Evolutionary conservation across 1,140 invertebrate species (phyloP).

Genomic region (Mactra quadrangularis): DNA sequence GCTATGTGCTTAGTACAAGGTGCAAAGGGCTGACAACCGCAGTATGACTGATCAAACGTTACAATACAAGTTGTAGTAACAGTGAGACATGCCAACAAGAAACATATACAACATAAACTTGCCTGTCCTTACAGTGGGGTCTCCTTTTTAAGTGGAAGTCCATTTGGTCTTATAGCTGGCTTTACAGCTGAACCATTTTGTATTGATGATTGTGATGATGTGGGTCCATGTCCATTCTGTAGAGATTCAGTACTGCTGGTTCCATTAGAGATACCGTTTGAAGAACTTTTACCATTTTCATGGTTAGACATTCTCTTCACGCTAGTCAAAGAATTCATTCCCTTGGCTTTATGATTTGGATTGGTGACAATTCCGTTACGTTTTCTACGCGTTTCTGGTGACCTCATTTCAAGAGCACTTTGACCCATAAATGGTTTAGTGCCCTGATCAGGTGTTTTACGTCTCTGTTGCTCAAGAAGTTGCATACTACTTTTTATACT

Average conservation of each 20-base stretch:
- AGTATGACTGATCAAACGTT: too few species aligned
- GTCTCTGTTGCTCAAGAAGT: slow-evolving; percentile 80
- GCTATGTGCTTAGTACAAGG: too few species aligned
- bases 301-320: slow-evolving; percentile 84
- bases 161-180: slow-evolving; percentile 86
- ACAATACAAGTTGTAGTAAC: too few species aligned
- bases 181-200: slow-evolving; percentile 18
- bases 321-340: slow-evolving; percentile 75
- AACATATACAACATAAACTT: slow-evolving; percentile 29
- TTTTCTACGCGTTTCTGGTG: slow-evolving; percentile 83
- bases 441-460: slow-evolving; percentile 61
- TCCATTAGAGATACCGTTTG: background rate
- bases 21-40: too few species aligned
- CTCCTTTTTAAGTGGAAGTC: slow-evolving; percentile 90
- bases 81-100: too few species aligned
- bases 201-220: background rate
- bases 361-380: slow-evolving; percentile 96
- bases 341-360: slow-evolving; percentile 86
- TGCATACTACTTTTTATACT: slow-evolving; percentile 69
- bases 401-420: slow-evolving; percentile 75
- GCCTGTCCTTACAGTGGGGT: slow-evolving; percentile 85
- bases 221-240: background rate
- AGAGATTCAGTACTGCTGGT: background rate
- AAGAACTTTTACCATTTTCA: slow-evolving; percentile 48
- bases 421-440: slow-evolving; percentile 78